Evolutionary conservation across 2,113 vertebrate species (phyloP).

Genomic region (Pygoscelis antarcticus): DNA sequence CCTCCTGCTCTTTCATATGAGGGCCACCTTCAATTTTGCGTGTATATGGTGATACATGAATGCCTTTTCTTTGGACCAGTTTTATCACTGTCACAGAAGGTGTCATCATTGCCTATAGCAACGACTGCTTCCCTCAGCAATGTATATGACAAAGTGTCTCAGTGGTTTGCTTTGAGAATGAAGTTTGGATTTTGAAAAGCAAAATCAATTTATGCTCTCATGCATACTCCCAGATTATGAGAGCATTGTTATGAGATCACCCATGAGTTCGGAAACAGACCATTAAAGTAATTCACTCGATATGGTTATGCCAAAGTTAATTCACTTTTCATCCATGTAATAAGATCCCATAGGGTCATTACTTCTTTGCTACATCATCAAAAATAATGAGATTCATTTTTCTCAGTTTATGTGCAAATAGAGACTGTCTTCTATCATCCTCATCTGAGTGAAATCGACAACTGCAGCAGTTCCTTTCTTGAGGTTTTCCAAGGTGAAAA

Average conservation of each 20-base stretch:
- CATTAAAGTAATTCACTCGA: slow-evolving; percentile 45
- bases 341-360: slow-evolving; percentile 51
- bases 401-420: slow-evolving; percentile 43
- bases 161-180: not conserved
- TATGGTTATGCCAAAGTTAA: slow-evolving; percentile 48
- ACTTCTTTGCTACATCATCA: slow-evolving; percentile 51
- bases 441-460: not conserved
- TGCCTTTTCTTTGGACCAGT: not conserved
- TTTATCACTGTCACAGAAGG: not conserved
- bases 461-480: not conserved
- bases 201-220: slow-evolving; percentile 4
- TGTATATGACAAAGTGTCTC: not conserved
- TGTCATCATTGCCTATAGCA: not conserved
- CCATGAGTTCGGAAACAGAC: slow-evolving; percentile 19
- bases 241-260: slow-evolving; percentile 49
- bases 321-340: slow-evolving; percentile 60
- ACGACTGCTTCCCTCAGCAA: not conserved
- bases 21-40: not conserved
- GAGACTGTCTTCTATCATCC: not conserved
- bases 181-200: not conserved
- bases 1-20: not conserved
- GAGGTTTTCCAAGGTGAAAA: slow-evolving; percentile 13
- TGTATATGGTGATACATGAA: accelerated
- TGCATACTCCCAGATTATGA: not conserved
- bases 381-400: slow-evolving; percentile 64